Base-by-base conservation (phyloP, 2,888 invertebrate species). In the Endotricha flammealis region DNA sequence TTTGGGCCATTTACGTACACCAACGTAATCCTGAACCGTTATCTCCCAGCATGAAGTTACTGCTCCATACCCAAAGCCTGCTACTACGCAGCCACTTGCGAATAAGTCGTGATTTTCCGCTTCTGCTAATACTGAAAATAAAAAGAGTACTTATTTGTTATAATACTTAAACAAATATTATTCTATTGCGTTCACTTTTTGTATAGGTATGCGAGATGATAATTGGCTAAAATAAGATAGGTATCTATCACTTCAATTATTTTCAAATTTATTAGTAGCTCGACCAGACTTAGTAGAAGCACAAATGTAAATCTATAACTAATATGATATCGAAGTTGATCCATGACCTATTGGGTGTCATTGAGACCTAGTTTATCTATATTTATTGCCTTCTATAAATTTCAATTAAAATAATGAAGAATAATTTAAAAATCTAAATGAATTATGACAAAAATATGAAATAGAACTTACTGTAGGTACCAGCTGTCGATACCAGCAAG, bases 11-110 rank as follows among this genome's bases (percentile, higher is more conserved):
- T 81, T 85, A 24, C 85, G 66, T 8, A 73, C 70, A 1, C 88
- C 88, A 1, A 88, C 72, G 41, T 83, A 88, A 29, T 81, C 80
- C 57, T 82, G 80, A 1, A 75, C 73, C 0, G 86, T 64, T 1
- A 77, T 68, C 45, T 82, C 85, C 73, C 87, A 87, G 24, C 87
- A 77, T 4, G 79, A 87, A 0, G 70, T 70, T 2, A 85, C 57
- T 5, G 86, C 82, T 1, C 88, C 88, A 42, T 82, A 87, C 1
- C 88, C 88, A 14, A 88, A 64, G 0, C 88, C 88, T 17, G 83
- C 83, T 29, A 87, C 64, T 1, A 88, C 75, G 41, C 87, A 85
- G 11, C 86, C 88, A 29, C 88, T 75, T 1, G 86, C 80, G 44
- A 86, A 81, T 25, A 70, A 66, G 41, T 88, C 87, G 44, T 88